These are phyloP conservation scores for Hanleya hanleyi DNA, from an alignment of 2,888 invertebrate genomes.

Conservation along the genomic window DNA sequence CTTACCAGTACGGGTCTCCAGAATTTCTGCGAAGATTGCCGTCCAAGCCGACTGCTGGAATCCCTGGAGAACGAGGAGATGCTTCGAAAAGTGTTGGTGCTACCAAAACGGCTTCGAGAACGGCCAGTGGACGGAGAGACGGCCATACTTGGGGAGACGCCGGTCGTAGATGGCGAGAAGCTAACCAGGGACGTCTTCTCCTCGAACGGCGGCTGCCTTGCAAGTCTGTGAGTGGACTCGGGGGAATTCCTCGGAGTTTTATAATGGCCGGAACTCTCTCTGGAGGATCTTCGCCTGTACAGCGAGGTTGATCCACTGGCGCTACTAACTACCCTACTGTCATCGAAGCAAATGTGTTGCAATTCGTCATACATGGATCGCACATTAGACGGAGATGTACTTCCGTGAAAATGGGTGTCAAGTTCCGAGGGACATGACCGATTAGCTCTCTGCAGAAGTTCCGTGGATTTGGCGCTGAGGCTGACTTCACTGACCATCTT, in stretches of 20 bases:
- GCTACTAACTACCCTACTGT: background rate
- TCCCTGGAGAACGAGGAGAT: background rate
- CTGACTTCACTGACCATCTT: background rate
- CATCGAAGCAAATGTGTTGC: background rate
- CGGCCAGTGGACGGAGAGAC: background rate
- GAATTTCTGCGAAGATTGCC: background rate
- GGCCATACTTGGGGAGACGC: background rate
- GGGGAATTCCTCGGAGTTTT: background rate
- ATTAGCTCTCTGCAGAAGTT: no score
- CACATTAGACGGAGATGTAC: no score
- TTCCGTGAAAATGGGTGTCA: no score
- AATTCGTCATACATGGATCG: no score
- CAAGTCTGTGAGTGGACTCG: no score
- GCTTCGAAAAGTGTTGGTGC: background rate
- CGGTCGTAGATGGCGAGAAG: background rate
- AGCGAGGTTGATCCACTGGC: no score
- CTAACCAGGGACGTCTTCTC: background rate
- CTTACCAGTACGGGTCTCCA: slow-evolving; percentile 3
- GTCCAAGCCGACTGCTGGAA: background rate
- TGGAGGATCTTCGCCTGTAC: no score
- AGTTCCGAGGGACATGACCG: no score
- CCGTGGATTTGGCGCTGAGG: background rate
- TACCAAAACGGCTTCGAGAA: background rate
- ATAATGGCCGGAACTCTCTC: background rate
- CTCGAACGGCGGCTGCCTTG: no score